Base-by-base conservation (phyloP, 2,113 vertebrate genomes). In the Reinhardtius hippoglossoides region DNA sequence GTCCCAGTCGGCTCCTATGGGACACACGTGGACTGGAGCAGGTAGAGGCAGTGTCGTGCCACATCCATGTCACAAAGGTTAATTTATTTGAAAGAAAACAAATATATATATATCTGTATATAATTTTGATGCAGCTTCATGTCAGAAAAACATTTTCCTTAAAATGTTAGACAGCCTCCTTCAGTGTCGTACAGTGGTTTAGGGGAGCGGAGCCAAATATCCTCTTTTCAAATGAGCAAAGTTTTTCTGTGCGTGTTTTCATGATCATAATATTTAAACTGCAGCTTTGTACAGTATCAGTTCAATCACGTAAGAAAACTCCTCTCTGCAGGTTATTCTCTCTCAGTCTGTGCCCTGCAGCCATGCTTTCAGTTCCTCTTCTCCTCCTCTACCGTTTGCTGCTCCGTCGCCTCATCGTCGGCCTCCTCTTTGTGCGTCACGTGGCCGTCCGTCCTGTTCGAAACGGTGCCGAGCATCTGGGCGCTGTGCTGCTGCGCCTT, bases 401-500 rank as follows among this genome's bases (percentile, higher is more conserved):
- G 92, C 82, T 94, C 93, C 2, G 60, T 60, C 52, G 1, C 18
- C 72, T 91, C 91, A 26, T 95, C 94, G 8, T 77, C 78, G 0
- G 54, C 68, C 23, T 92, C 93, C 67, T 95, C 94, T 2, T 90
- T 93, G 21, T 94, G 91, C 67, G 9, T 60, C 0, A 90, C 82
- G 27, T 85, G 91, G 71, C 90, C 86, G 61, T 90, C 85, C 4
- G 72, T 69, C 71, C 76, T 85, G 3, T 93, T 89, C 0, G 95
- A 71, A 54, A 94, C 96, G 82, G 95, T 96, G 87, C 95, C 95
- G 78, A 98, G 96, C 91, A 99, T 96, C 92, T 97, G 97, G 89
- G 97, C 98, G 82, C 95, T 98, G 95, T 99, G 98, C 94, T 98
- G 96, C 94, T 97, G 96, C 59, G 98, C 98, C 95, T 97, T 97